Evolutionary conservation across 2,888 invertebrate species (phyloP), one percentile per base, ranked within the genome.

Genomic region (Elysia crispata): DNA sequence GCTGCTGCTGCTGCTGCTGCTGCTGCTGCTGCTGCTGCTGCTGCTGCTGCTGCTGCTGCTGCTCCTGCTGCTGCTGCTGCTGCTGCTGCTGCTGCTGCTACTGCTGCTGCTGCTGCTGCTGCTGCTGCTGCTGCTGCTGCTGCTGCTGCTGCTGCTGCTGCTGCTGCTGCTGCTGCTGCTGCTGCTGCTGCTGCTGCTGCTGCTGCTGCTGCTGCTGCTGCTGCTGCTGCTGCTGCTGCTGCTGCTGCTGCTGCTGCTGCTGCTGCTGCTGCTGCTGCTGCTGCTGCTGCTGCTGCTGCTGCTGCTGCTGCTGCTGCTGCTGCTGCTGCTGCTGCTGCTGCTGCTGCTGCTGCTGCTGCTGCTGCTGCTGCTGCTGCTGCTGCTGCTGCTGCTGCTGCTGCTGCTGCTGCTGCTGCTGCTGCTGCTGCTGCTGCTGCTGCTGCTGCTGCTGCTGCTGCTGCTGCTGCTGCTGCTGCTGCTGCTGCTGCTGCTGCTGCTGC

Each of bases 81-180:
- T 67, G 25, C 67, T 67, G 25, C 50, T 25, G 20, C 67, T 31
- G 11, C 67, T 31, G 11, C 67, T 31, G 11, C 67, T 67, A 8
- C 11, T 67, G 25, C 67, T 67, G 30, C 28, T 67, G 30, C 67
- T 67, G 30, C 67, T 67, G 20, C 31, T 67, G 20, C 67, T 67
- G 30, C 67, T 67, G 30, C 67, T 67, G 30, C 67, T 67, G 11
- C 67, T 67, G 11, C 28, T 67, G 30, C 67, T 67, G 30, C 67
- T 67, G 30, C 67, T 67, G 30, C 67, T 67, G 30, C 67, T 64
- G 11, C 64, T 64, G 11, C 64, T 64, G 11, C 64, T 64, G 18
- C 64, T 64, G 18, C 64, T 64, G 15, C 67, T 67, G 11, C 67
- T 67, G 20, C 67, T 67, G 11, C 67, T 67, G 25, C 67, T 67